Base-by-base conservation (phyloP, 2,113 vertebrate genomes). In the Clarias gariepinus region DNA sequence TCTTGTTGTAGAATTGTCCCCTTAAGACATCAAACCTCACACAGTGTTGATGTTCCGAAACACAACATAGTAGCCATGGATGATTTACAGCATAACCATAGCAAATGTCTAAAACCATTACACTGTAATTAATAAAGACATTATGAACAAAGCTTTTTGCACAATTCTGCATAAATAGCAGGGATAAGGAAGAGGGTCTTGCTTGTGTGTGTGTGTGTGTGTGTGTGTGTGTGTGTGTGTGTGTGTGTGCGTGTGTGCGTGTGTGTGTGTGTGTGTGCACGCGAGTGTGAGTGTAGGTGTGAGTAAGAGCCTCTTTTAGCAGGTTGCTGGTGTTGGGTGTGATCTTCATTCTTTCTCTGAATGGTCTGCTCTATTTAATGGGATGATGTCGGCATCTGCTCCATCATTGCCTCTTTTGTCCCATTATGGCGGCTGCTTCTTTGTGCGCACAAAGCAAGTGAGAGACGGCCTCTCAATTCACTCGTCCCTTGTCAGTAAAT, bases 331-430 rank as follows among this genome's bases (percentile, higher is more conserved):
- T 82, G 63, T 77, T 52, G 81, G 80, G 85, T 88, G 85, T 84
- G 83, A 87, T 86, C 87, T 76, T 81, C 64, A 69, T 66, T 81
- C 61, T 78, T 78, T 69, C 81, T 87, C 41, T 89, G 73, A 86
- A 83, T 85, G 88, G 77, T 85, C 74, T 81, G 55, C 82, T 87
- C 83, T 84, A 66, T 76, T 89, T 90, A 90, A 91, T 88, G 87
- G 83, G 89, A 89, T 86, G 87, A 88, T 89, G 88, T 84, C 88
- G 84, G 90, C 90, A 92, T 92, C 91, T 92, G 91, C 82, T 87
- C 85, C 85, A 80, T 85, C 83, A 76, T 58, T 88, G 82, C 85
- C 82, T 87, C 80, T 81, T 90, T 91, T 92, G 89, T 92, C 86
- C 82, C 77, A 83, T 80, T 53, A 84, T 85, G 88, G 53, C 71